Percentiles rank a stretch among this genome's conserved stretches.
Conservation (phyloP, 2,797 vertebrate species). For the Phalloptychus januarius region DNA sequence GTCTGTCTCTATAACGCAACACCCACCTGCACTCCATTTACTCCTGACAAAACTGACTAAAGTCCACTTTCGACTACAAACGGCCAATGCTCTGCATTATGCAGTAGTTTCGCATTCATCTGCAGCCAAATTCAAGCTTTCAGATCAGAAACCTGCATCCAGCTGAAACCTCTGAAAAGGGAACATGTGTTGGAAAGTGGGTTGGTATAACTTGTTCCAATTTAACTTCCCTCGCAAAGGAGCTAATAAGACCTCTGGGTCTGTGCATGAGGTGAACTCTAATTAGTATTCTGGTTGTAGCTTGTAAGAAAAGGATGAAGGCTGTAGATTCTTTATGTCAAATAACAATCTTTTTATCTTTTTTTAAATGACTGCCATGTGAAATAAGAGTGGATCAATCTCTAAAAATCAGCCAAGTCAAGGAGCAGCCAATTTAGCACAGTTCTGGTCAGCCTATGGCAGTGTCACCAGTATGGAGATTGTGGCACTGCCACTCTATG, state of each 20-base stretch:
- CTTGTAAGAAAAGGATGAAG: background rate
- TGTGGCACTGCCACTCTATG: conserved; percentile 34
- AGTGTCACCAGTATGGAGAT: conserved; percentile 6
- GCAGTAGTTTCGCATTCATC: conserved; percentile 39
- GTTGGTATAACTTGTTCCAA: conserved; percentile 41
- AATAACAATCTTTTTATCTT: background rate
- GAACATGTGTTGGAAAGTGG: conserved; percentile 1
- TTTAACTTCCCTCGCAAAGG: conserved; percentile 35
- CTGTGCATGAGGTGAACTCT: conserved; percentile 8
- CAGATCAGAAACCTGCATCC: conserved; percentile 40
- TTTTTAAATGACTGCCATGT: background rate
- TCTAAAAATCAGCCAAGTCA: conserved; percentile 5
- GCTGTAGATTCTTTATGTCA: background rate
- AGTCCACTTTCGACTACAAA: conserved; percentile 31
- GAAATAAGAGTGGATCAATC: conserved; percentile 1
- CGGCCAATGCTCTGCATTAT: conserved; percentile 29
- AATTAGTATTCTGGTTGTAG: conserved; percentile 16
- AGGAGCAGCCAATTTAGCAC: conserved; percentile 9
- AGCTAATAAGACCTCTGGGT: conserved; percentile 28
- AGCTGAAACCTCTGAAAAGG: conserved; percentile 30
- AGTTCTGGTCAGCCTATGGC: conserved; percentile 12
- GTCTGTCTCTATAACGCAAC: background rate
- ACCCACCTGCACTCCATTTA: conserved; percentile 23
- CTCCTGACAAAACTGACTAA: conserved; percentile 22
- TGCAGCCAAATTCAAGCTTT: conserved; percentile 38